A percentile compares a stretch with the other conserved stretches of the same genome.
phyloP scores from a whole-genome alignment of 2,888 invertebrate genomes.

The Steinernema scapterisci region DNA sequence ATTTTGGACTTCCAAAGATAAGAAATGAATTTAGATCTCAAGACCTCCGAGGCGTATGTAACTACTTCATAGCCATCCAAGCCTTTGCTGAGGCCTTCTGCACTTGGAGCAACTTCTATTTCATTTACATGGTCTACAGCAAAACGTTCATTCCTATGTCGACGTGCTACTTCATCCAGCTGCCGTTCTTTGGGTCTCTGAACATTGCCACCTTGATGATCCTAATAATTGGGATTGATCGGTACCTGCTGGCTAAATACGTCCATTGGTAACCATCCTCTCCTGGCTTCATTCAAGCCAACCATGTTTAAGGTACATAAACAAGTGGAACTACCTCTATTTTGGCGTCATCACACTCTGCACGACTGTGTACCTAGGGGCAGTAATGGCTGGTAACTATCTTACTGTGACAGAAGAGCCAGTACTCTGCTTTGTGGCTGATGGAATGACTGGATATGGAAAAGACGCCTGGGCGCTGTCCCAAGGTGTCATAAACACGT shows the following conservation, averaged over 20 bases:
- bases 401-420: neutral
- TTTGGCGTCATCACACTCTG: neutral
- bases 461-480: neutral
- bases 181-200: neutral
- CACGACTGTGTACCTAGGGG: neutral
- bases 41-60: neutral
- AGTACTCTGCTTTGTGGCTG: neutral
- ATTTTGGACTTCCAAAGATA: no score
- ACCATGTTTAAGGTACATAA: neutral
- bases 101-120: neutral
- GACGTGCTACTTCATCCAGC: neutral
- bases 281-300: neutral
- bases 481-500: neutral
- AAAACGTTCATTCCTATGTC: neutral
- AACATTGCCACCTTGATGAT: neutral
- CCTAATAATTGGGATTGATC: neutral
- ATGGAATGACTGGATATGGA: neutral
- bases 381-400: neutral
- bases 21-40: neutral
- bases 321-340: neutral
- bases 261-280: neutral
- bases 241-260: neutral
- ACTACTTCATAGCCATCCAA: neutral
- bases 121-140: neutral
- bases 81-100: neutral